Conservation (phyloP, 2,888 invertebrate species). For the Pocota personata region DNA sequence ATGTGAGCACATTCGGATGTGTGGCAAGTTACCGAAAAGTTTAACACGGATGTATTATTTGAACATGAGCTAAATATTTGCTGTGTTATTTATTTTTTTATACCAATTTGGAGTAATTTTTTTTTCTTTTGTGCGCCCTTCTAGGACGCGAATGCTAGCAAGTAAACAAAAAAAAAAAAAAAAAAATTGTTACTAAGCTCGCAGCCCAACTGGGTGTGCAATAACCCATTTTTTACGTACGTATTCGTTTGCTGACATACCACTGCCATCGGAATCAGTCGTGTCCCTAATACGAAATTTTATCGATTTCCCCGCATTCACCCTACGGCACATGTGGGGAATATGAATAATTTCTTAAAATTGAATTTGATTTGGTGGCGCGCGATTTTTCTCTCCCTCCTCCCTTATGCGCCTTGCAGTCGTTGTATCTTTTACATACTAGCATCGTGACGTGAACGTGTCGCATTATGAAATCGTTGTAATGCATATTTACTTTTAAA, state of each 20-base stretch:
- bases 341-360: slow-evolving; percentile 70
- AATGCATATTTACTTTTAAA: slow-evolving; percentile 52
- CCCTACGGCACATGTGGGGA: slow-evolving; percentile 48
- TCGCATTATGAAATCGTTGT: slow-evolving; percentile 48
- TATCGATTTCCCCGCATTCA: slow-evolving; percentile 58
- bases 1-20: slow-evolving; percentile 31
- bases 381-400: slow-evolving; percentile 27
- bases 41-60: slow-evolving; percentile 65
- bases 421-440: slow-evolving; percentile 28
- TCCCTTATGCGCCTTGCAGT: slow-evolving; percentile 35
- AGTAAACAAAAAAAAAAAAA: slow-evolving; percentile 26
- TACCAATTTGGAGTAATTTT: slow-evolving; percentile 14
- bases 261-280: slow-evolving; percentile 54
- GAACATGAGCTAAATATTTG: slow-evolving; percentile 68
- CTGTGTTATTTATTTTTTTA: slow-evolving; percentile 52
- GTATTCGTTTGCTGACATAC: slow-evolving; percentile 42
- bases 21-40: slow-evolving; percentile 36
- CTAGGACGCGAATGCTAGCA: slow-evolving; percentile 21
- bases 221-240: slow-evolving; percentile 58
- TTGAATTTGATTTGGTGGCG: slow-evolving; percentile 64
- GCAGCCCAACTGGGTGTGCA: slow-evolving; percentile 58
- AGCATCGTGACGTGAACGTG: slow-evolving; percentile 42
- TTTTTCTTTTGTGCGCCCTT: slow-evolving; percentile 22
- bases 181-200: slow-evolving; percentile 36
- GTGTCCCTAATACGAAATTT: slow-evolving; percentile 68